Base-by-base conservation (phyloP, 2,888 invertebrate genomes). In the Punctoribates punctum region DNA sequence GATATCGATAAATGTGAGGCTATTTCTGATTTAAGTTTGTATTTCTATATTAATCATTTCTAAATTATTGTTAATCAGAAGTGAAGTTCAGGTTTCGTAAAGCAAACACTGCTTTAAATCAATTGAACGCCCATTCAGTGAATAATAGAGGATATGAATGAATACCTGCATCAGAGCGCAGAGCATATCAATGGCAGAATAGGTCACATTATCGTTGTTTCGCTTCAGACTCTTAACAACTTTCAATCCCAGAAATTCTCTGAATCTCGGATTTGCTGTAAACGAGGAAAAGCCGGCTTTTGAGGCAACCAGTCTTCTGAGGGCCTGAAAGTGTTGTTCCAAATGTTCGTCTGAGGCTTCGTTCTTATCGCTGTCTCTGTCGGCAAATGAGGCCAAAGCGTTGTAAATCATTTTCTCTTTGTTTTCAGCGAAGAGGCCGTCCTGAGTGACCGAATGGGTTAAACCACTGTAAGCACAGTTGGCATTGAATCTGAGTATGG, bases 251-350 rank as follows among this genome's bases (percentile, higher is more conserved):
- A 99, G 90, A 82, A 93, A 92, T 85, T 99, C 98, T 74, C 99
- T 90, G 85, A 99, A 94, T 78, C 93, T 93, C 73, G 91, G 88
- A 78, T 96, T 86, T 79, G 90, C 89, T 13, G 96, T 96, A 84
- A 98, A 97, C 3, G 96, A 94, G 46, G 94, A 91, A 84, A 97
- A 99, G 1, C 99, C 99, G 67, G 96, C 94, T 88, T 98, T 99
- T 81, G 96, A 97, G 0, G 98, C 98, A 76, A 98, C 91, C 17
- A 99, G 86, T 80, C 99, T 86, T 38, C 97, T 87, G 74, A 99
- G 84, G 13, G 95, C 95, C 83, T 97, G 97, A 85, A 99, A 96
- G 84, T 96, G 95, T 1, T 93, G 92, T 85, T 99, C 98, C 48
- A 96, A 74, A 38, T 72, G 42, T 48, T 82, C 83, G 27, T 83